Evolutionary conservation across 2,888 invertebrate genomes (phyloP).

Genomic region (Girardia tigrina): DNA sequence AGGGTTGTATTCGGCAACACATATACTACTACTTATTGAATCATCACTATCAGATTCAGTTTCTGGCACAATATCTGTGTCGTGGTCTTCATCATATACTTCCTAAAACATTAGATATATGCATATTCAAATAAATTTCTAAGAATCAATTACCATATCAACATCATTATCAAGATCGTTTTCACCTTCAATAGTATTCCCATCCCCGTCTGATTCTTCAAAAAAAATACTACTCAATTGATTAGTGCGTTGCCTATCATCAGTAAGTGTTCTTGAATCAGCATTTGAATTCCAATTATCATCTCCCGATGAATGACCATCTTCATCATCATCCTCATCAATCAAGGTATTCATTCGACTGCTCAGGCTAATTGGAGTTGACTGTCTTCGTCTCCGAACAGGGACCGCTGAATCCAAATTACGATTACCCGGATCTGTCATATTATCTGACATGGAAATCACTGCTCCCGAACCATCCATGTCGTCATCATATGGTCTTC

Average conservation of each 20-base stretch:
- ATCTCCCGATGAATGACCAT: slow-evolving; percentile 26
- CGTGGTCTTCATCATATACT: slow-evolving; percentile 10
- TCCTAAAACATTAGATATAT: not conserved
- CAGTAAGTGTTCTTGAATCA: not conserved
- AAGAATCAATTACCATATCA: slow-evolving; percentile 3
- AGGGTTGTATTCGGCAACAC: slow-evolving; percentile 24
- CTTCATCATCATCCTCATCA: slow-evolving; percentile 24
- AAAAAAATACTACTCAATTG: not conserved
- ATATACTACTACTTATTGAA: slow-evolving; percentile 18
- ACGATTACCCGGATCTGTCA: not conserved
- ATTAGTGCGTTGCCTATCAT: not conserved
- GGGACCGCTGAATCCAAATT: not conserved
- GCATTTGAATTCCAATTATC: slow-evolving; percentile 26
- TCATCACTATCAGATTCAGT: slow-evolving; percentile 32
- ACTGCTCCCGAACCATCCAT: slow-evolving; percentile 1
- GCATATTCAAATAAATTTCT: not conserved
- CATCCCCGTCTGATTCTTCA: not conserved
- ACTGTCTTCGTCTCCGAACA: not conserved
- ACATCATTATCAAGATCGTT: not conserved
- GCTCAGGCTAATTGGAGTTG: slow-evolving; percentile 10
- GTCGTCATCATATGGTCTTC: not conserved
- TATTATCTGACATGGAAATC: not conserved
- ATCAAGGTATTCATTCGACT: slow-evolving; percentile 21
- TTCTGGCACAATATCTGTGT: slow-evolving; percentile 26
- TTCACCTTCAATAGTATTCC: slow-evolving; percentile 11